Evolutionary conservation across 2,113 vertebrate species (phyloP), one percentile per base, ranked within the genome.

Genomic region (Coryphaenoides rupestris): DNA sequence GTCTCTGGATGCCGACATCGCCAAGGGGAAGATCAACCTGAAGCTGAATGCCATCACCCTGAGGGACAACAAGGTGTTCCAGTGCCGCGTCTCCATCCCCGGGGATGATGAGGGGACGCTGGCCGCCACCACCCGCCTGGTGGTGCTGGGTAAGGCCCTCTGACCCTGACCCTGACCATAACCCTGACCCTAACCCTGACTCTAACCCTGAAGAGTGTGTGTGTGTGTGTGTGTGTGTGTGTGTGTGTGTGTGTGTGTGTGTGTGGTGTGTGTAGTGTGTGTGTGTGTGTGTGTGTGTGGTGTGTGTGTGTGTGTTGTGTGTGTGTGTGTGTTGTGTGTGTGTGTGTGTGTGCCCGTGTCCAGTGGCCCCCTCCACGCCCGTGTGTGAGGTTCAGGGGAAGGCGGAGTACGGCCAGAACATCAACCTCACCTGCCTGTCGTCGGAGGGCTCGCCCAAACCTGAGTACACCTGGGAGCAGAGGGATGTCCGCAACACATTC

Each of bases 311-410:
- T 40, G 33, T 40, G 33, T 40, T n/a, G 33, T 40, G 33, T 5
- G 33, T 40, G 33, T 40, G 33, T 40, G 33, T 40, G 33, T 1
- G 33, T 13, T n/a, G 33, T 13, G 33, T 40, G 9, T 13, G 33
- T 40, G 33, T 40, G 33, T 57, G 28, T 60, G 0, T 40, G 55
- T 63, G 28, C 46, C 60, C 21, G 9, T n/a, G n/a, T n/a, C 3
- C 78, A 98, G 95, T 96, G 68, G 69, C 89, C 55, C 97, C 95
- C n/a, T 93, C 97, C 4, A 69, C 17, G 0, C 95, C 95, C 0
- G 75, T 82, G 17, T 98, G 95, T 58, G 16, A 58, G 0, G 73
- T 94, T 12, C 0, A 86, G 21, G 95, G 96, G 3, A 90, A 75
- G 12, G 2, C 88, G 0, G 78, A 93, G 69, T 93, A 91, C 0